Evolutionary conservation across 2,888 invertebrate genomes (phyloP).

Genomic region (Elmis aenea): DNA sequence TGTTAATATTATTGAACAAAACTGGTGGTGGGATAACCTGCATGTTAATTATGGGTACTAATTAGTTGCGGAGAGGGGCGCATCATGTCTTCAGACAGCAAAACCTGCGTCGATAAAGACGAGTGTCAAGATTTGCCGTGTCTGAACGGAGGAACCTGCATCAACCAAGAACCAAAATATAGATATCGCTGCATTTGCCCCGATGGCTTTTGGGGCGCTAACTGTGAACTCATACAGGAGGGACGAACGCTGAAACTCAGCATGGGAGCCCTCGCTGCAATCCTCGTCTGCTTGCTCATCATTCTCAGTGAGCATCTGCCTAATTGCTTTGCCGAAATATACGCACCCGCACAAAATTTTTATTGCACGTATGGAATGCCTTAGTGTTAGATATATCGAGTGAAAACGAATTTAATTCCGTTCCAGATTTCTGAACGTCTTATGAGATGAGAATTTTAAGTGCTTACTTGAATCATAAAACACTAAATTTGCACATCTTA

Average conservation of each 20-base stretch:
- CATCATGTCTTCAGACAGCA: constrained; percentile 82
- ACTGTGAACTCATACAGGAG: constrained; percentile 90
- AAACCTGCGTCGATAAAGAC: constrained; percentile 92
- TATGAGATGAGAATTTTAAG: no score
- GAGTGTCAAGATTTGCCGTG: constrained; percentile 93
- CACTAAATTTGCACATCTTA: no score
- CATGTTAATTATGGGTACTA: no score
- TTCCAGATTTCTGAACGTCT: no score
- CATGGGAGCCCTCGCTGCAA: constrained; percentile 95
- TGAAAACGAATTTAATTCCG: constrained; percentile 1
- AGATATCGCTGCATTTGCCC: constrained; percentile 85
- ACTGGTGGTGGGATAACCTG: no score
- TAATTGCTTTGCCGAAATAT: no score
- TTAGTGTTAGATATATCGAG: no score
- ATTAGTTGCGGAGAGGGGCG: constrained; percentile 89
- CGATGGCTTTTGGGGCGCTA: constrained; percentile 90
- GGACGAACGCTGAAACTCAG: constrained; percentile 93
- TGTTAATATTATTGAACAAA: no score
- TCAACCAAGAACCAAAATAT: constrained; percentile 84
- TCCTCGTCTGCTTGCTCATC: constrained; percentile 93
- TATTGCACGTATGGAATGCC: no score
- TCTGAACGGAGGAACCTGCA: constrained; percentile 87
- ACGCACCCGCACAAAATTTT: no score
- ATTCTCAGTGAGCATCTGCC: constrained; percentile 81
- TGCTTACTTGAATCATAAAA: no score